phyloP scores from a whole-genome alignment of 2,113 vertebrate species.

The Cephalopterus ornatus region DNA sequence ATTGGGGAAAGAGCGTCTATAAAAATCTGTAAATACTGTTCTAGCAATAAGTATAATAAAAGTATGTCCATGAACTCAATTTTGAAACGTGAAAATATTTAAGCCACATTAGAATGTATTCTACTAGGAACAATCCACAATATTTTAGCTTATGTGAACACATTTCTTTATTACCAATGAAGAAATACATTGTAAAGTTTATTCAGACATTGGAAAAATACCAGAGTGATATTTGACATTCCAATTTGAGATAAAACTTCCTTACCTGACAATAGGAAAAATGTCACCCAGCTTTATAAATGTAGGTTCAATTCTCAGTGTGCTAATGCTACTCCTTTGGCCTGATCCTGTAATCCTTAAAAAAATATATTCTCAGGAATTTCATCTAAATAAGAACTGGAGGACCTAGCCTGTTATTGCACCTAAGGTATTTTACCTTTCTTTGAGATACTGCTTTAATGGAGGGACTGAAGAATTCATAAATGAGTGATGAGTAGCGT shows the following conservation, averaged over 20 bases:
- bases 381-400: background rate
- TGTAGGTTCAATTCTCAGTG: background rate
- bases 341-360: background rate
- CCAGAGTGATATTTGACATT: background rate
- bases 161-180: background rate
- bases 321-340: background rate
- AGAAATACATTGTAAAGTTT: background rate
- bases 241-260: background rate
- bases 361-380: background rate
- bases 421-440: background rate
- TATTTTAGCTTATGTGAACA: background rate
- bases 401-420: background rate
- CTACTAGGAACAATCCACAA: background rate
- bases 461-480: constrained; percentile 5
- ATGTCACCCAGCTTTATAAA: background rate
- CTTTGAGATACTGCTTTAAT: constrained; percentile 1
- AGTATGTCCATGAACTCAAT: background rate
- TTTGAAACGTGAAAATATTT: background rate
- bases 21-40: background rate
- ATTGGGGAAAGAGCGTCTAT: background rate
- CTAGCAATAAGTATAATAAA: background rate
- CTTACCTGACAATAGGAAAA: background rate
- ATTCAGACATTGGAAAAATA: background rate
- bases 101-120: background rate
- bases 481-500: constrained; percentile 27